Base-by-base conservation (phyloP, 2,113 vertebrate species). In the Ochotona curzoniae region DNA sequence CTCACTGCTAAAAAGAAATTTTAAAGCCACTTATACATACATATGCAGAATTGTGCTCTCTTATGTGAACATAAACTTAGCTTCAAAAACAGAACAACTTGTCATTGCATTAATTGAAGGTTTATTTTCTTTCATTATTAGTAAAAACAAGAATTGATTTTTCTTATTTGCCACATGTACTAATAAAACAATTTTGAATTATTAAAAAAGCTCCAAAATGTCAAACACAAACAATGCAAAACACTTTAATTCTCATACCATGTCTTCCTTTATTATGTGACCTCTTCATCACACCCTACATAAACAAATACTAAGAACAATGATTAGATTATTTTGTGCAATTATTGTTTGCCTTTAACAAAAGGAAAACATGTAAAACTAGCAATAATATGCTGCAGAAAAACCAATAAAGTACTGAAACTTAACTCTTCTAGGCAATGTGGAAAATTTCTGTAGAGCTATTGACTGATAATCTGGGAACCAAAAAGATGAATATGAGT, bases 341-440 rank as follows among this genome's bases (percentile, higher is more conserved):
- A n/a, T 73, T 35, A 28, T 83, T 71, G 80, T 49, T 94, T 76
- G 38, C 4, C 49, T 12, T 79, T 61, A 69, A 79, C 93, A 83
- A 76, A 86, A 38, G 25, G 32, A 13, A 64, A 85, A 49, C 28
- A 78, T 78, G 12, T 83, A 69, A 44, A 26, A 79, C 38, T 17
- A 92, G 63, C 18, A 67, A 38, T 69, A 83, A 73, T 49, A 70
- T 64, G 44, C 6, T 80, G 25, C 75, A 6, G 30, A 7, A 12
- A 75, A 92, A 87, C 57, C 63, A 75, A 21, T 81, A 32, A 96
- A 82, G 51, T 66, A 81, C 20, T 17, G 12, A 91, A 93, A 61
- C 26, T 13, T 60, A 83, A 69, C 18, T 93, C 38, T 93, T 83
- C 71, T 70, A 51, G 75, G 64, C 71, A 91, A 87, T 82, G 35